Percentiles rank a stretch among this genome's conserved stretches.
phyloP scores from a whole-genome alignment of 2,797 vertebrate species.

The Gambusia yucatana region DNA sequence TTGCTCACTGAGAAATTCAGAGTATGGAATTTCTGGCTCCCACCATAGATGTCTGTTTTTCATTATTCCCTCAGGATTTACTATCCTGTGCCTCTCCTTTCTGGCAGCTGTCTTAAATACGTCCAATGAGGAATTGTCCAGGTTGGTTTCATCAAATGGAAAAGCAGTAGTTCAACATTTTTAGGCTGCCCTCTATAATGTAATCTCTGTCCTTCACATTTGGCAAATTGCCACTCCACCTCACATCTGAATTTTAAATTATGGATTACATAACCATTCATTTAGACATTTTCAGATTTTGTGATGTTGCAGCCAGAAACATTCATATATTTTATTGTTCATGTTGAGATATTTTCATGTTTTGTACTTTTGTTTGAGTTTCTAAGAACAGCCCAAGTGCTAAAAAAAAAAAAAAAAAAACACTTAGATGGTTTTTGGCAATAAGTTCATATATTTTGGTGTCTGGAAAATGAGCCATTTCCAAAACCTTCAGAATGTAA shows the following conservation, averaged over 20 bases:
- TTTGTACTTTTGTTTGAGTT: no score
- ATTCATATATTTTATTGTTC: not conserved
- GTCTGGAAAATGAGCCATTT: no score
- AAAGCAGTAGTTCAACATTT: conserved; percentile 14
- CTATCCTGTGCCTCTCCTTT: conserved; percentile 28
- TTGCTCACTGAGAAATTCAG: conserved; percentile 43
- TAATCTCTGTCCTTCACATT: conserved; percentile 13
- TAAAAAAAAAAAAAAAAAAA: not conserved
- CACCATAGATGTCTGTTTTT: conserved; percentile 61
- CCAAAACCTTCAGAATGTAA: no score
- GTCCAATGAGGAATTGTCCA: conserved; percentile 21
- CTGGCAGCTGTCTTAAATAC: conserved; percentile 28
- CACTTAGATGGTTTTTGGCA: not conserved
- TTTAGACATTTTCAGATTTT: conserved; percentile 13
- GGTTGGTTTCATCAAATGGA: conserved; percentile 14
- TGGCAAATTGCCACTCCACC: conserved; percentile 24
- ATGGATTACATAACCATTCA: not conserved
- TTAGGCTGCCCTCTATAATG: conserved; percentile 19
- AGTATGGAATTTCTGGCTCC: conserved; percentile 65
- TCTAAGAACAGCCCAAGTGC: no score
- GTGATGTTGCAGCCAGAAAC: not conserved
- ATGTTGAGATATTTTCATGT: not conserved
- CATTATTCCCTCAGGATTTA: conserved; percentile 42
- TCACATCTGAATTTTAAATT: conserved; percentile 22
- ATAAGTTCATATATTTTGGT: no score